Percentiles rank a stretch among this genome's conserved stretches.
Conservation (phyloP, 1,140 invertebrate genomes). For the Aphis gossypii region DNA sequence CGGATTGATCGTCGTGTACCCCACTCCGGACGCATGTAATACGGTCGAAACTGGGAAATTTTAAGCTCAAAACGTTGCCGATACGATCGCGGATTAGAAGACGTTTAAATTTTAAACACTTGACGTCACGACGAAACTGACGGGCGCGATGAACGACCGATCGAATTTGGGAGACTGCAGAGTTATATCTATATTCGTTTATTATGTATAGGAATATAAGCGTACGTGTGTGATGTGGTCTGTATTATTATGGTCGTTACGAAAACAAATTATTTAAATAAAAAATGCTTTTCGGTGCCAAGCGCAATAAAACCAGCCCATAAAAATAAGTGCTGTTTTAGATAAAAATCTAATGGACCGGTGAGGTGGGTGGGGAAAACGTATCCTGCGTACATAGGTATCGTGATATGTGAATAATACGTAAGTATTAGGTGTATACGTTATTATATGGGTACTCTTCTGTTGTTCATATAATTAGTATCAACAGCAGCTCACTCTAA, state of each 20-base stretch:
- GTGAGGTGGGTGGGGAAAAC: not conserved
- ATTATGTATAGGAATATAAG: not conserved
- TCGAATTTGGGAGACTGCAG: no score
- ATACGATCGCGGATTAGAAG: not conserved
- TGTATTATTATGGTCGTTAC: not conserved
- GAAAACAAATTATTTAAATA: slow-evolving; percentile 22
- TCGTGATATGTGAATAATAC: not conserved
- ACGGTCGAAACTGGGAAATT: not conserved
- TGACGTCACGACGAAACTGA: not conserved
- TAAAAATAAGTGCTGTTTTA: slow-evolving; percentile 47
- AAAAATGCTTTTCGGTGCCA: slow-evolving; percentile 17
- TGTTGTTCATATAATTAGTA: slow-evolving; percentile 28
- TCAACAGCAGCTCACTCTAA: not conserved
- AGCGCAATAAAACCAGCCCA: slow-evolving; percentile 25
- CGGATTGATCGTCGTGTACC: no score
- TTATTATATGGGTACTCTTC: not conserved
- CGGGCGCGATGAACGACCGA: not conserved
- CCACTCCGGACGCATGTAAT: no score
- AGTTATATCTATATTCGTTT: not conserved
- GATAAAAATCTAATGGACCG: not conserved
- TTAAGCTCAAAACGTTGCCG: not conserved
- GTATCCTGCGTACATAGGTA: not conserved
- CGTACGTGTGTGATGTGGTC: not conserved
- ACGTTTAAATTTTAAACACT: not conserved
- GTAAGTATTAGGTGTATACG: not conserved